Evolutionary conservation across 2,797 vertebrate genomes (phyloP).

Genomic region (Ptychobarbus kaznakovi): DNA sequence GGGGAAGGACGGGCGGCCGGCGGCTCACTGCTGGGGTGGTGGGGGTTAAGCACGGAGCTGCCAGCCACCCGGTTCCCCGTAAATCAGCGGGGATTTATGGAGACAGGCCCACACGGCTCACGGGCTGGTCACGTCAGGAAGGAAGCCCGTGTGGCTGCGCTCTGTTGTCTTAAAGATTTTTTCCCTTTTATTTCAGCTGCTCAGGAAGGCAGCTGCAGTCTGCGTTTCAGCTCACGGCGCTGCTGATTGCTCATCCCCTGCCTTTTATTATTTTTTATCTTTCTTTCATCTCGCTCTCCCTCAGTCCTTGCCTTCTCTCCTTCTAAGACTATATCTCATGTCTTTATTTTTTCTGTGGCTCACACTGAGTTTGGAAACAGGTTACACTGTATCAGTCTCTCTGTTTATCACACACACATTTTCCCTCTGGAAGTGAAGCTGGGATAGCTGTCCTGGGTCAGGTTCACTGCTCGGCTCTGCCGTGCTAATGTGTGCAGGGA

Average conservation of each 20-base stretch:
- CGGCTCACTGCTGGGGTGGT: constrained; percentile 46
- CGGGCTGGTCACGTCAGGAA: constrained; percentile 85
- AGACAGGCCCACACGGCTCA: constrained; percentile 79
- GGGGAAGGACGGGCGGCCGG: neutral
- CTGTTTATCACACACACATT: constrained; percentile 43
- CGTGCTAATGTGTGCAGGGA: constrained; percentile 66
- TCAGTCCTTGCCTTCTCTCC: constrained; percentile 36
- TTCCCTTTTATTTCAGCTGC: constrained; percentile 83
- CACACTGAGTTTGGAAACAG: constrained; percentile 22
- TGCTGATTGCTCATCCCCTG: constrained; percentile 77
- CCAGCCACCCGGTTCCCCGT: constrained; percentile 75
- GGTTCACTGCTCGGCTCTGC: constrained; percentile 65
- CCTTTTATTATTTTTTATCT: constrained; percentile 76
- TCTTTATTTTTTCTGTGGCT: constrained; percentile 48
- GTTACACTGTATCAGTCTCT: constrained; percentile 38
- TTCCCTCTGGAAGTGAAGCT: constrained; percentile 51
- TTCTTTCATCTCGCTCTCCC: constrained; percentile 68
- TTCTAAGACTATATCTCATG: constrained; percentile 42
- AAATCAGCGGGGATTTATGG: constrained; percentile 78
- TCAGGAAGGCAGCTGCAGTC: constrained; percentile 89
- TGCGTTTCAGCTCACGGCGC: constrained; percentile 83
- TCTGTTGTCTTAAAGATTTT: constrained; percentile 86
- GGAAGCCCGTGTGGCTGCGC: constrained; percentile 82
- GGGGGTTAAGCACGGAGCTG: constrained; percentile 76
- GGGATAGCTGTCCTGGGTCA: constrained; percentile 66